Conservation (phyloP, 1,140 invertebrate species). For the Daktulosphaira vitifoliae region DNA sequence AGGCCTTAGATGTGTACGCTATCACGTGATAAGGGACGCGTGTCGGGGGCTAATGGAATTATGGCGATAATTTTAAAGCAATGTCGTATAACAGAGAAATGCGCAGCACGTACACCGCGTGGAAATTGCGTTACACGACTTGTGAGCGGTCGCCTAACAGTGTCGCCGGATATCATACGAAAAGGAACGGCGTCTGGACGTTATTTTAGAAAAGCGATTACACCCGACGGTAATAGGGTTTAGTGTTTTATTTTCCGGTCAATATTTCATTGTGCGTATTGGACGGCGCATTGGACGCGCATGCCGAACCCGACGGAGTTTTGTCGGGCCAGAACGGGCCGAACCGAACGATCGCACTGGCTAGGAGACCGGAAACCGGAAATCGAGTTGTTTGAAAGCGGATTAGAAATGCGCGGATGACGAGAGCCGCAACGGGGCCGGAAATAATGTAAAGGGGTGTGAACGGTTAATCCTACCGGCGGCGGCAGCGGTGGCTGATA, state of each 20-base stretch:
- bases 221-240: not conserved
- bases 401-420: not conserved
- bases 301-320: not conserved
- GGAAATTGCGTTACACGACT: no score
- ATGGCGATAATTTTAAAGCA: no score
- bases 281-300: not conserved
- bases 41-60: no score
- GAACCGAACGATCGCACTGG: no score
- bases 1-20: no score
- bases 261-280: not conserved
- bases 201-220: no score
- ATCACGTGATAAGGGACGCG: no score
- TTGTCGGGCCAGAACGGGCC: not conserved
- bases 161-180: no score
- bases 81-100: no score
- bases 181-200: no score
- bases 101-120: no score
- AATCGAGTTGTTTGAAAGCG: constrained; percentile 28
- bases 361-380: constrained; percentile 22
- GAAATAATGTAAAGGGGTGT: constrained; percentile 29
- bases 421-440: constrained; percentile 11
- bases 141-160: no score
- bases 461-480: constrained; percentile 18
- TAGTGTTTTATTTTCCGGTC: constrained; percentile 12
- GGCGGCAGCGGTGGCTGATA: not conserved